phyloP scores from a whole-genome alignment of 2,797 vertebrate genomes.

The Xenentodon cancila region DNA sequence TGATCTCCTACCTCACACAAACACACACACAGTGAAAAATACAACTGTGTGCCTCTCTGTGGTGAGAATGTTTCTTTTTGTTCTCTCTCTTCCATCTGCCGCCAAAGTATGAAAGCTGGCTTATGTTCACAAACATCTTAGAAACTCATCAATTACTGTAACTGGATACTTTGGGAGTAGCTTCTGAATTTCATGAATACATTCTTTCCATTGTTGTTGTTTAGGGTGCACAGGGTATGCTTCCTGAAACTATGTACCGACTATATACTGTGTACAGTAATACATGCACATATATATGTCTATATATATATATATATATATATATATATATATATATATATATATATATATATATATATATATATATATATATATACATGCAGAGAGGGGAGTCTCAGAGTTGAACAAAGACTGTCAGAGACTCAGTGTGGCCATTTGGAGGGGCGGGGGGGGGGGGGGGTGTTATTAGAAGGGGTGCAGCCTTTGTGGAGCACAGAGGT shows the following conservation, averaged over 20 bases:
- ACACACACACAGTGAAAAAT: slow-evolving; percentile 3
- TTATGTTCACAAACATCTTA: slow-evolving; percentile 75
- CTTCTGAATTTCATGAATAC: slow-evolving; percentile 80
- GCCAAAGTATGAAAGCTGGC: slow-evolving; percentile 67
- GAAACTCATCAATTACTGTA: slow-evolving; percentile 83
- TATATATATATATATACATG: too few relatives aligned
- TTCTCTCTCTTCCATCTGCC: slow-evolving; percentile 34
- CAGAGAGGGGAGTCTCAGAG: slow-evolving; percentile 12
- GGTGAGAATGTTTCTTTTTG: slow-evolving; percentile 56
- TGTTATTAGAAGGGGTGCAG: slow-evolving; percentile 67
- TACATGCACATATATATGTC: not conserved
- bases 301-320: too few relatives aligned
- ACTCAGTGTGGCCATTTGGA: slow-evolving; percentile 34
- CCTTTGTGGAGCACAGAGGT: slow-evolving; percentile 71
- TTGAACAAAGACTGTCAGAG: slow-evolving; percentile 33
- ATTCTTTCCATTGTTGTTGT: slow-evolving; percentile 69
- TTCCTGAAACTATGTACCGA: slow-evolving; percentile 12
- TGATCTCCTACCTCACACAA: not conserved
- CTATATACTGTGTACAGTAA: not conserved
- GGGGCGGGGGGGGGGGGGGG: slow-evolving; percentile 25
- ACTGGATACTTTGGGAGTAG: slow-evolving; percentile 74
- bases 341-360: too few relatives aligned
- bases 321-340: too few relatives aligned
- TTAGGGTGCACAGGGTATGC: slow-evolving; percentile 46
- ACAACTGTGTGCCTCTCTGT: slow-evolving; percentile 3